Evolutionary conservation across 2,113 vertebrate species (phyloP), one percentile per base, ranked within the genome.

Genomic region (Litocranius walleri): DNA sequence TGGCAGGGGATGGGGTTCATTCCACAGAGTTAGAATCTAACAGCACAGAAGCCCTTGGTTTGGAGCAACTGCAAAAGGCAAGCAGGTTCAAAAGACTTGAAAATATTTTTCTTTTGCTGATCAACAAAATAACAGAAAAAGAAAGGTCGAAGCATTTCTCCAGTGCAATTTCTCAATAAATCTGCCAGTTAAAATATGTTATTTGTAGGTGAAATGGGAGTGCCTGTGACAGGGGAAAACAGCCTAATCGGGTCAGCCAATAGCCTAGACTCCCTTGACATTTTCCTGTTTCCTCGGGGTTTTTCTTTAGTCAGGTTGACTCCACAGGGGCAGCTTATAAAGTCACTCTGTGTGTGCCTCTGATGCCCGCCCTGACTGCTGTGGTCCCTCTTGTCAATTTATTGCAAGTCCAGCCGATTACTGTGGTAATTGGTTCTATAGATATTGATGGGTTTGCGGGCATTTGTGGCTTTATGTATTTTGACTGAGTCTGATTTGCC

Each of bases 391-490:
- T 56, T 77, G 50, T 84, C 92, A 33, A n/a, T 82, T 74, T 86
- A 23, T 82, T 62, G 40, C 54, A 64, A 64, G 56, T 61, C 23
- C 11, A 56, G 93, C 50, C 4, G 0, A 74, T 95, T 3, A 67
- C 94, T 30, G 54, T 48, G 45, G 94, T 92, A 96, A 97, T 88
- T 94, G 90, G 48, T 45, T 96, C 88, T 82, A 6, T 85, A 48
- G 50, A 40, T 93, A 92, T 82, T 92, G 95, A 97, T 91, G 88
- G 71, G 59, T 97, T 95, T 54, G 57, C 48, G 71, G 74, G 59
- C 50, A 57, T 78, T 96, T 86, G 50, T 3, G 36, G 62, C 80
- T 71, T 40, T 29, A 19, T 50, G 48, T 52, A 29, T 96, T 97
- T 97, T 90, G 40, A 40, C 54, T 77, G 16, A 15, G 62, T 88